A percentile compares a stretch with the other conserved stretches of the same genome.
Conservation (phyloP, 1,140 invertebrate genomes). For the Sinonovacula constricta region DNA sequence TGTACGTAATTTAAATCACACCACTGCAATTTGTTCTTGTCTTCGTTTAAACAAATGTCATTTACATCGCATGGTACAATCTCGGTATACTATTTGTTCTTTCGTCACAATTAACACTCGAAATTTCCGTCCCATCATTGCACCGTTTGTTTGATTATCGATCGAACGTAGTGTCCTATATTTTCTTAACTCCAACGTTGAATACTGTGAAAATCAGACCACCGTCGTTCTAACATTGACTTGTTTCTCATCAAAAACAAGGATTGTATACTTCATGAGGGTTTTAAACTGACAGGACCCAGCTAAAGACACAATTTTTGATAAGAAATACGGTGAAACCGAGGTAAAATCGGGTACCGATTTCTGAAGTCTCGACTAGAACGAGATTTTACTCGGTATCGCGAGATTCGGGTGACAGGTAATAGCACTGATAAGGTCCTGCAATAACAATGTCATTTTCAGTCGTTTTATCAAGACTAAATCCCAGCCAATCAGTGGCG, state of each 20-base stretch:
- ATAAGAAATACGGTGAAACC: not conserved
- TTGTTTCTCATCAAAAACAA: not conserved
- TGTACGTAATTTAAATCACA: too few relatives aligned
- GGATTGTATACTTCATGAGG: too few relatives aligned
- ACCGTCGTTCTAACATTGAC: not conserved
- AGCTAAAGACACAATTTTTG: not conserved
- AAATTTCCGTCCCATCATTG: not conserved
- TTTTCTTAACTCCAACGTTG: not conserved
- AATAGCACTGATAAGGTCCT: slow-evolving; percentile 44
- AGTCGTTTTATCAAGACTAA: slow-evolving; percentile 53
- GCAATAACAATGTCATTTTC: slow-evolving; percentile 55
- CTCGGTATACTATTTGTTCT: not conserved
- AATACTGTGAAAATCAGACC: not conserved
- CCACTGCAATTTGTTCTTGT: too few relatives aligned
- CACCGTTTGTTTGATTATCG: not conserved
- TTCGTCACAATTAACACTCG: not conserved
- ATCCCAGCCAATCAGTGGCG: slow-evolving; percentile 39
- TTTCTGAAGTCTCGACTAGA: slow-evolving; percentile 38
- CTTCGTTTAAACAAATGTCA: not conserved
- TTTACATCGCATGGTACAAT: not conserved
- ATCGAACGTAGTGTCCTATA: not conserved
- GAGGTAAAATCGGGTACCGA: not conserved
- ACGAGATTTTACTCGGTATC: slow-evolving; percentile 41
- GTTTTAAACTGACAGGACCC: not conserved
- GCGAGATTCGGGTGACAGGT: slow-evolving; percentile 45